Conservation (phyloP, 2,797 vertebrate genomes). For the Danionella dracula region DNA sequence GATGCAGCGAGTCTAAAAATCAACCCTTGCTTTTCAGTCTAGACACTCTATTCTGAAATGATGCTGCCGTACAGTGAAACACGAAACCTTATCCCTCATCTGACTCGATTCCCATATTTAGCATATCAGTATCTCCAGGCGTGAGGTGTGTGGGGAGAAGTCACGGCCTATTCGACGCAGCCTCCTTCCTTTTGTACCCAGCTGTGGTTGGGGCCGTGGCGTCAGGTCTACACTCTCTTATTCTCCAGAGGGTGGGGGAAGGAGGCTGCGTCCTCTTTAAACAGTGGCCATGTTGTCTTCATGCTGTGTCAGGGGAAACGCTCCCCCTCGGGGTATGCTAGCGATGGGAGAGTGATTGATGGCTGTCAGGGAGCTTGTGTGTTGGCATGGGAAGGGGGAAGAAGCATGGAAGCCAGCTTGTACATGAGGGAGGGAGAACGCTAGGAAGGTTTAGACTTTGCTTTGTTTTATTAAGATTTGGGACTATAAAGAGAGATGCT, state of each 20-base stretch:
- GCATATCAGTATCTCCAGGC: neutral
- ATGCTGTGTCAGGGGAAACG: slow-evolving; percentile 54
- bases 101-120: neutral
- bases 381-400: slow-evolving; percentile 61
- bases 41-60: slow-evolving; percentile 10
- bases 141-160: neutral
- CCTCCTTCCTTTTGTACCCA: slow-evolving; percentile 34
- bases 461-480: too few relatives aligned
- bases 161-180: neutral
- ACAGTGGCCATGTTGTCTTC: slow-evolving; percentile 56
- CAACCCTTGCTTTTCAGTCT: slow-evolving; percentile 9
- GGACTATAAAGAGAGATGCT: too few relatives aligned
- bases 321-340: slow-evolving; percentile 50
- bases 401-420: slow-evolving; percentile 26
- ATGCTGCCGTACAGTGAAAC: neutral
- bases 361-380: slow-evolving; percentile 68
- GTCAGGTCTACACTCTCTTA: slow-evolving; percentile 56
- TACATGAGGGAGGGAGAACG: neutral
- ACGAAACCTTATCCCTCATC: neutral
- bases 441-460: too few relatives aligned
- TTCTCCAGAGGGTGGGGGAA: slow-evolving; percentile 69
- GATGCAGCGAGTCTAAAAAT: neutral
- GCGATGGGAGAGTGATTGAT: slow-evolving; percentile 69
- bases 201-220: slow-evolving; percentile 27
- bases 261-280: slow-evolving; percentile 65